Conservation (phyloP, 2,888 invertebrate species). For the Tenodera sinensis region DNA sequence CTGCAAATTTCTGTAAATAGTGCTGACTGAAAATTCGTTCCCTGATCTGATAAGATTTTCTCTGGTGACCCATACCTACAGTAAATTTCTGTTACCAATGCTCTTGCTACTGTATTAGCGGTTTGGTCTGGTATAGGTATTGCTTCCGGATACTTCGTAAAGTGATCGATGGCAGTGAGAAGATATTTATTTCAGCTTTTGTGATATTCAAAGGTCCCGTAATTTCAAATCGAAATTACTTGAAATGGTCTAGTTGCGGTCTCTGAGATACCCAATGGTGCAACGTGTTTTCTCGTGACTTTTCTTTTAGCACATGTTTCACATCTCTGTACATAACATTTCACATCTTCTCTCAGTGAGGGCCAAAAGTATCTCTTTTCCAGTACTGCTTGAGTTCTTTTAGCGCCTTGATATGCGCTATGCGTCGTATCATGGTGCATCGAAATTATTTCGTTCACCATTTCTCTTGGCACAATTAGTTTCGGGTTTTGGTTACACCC, state of each 20-base stretch:
- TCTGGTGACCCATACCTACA: no score
- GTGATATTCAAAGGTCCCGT: no score
- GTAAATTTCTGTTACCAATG: conserved; percentile 23
- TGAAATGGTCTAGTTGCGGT: not conserved
- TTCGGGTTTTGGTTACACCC: no score
- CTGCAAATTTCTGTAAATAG: no score
- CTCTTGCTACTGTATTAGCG: conserved; percentile 25
- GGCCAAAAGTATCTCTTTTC: not conserved
- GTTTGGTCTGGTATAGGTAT: conserved; percentile 34
- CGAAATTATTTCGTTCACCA: not conserved
- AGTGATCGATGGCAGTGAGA: no score
- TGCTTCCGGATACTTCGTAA: no score
- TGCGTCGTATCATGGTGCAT: not conserved
- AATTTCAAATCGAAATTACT: conserved; percentile 23
- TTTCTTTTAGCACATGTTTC: not conserved
- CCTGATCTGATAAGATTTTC: no score
- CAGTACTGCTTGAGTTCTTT: not conserved
- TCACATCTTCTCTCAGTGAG: no score
- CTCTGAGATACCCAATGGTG: not conserved
- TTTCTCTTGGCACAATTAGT: not conserved
- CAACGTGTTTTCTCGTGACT: not conserved
- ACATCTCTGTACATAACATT: conserved; percentile 15
- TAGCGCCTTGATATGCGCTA: not conserved
- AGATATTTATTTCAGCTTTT: no score
- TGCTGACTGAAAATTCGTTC: no score